phyloP scores from a whole-genome alignment of 1,140 invertebrate genomes.

The Coenobita brevimanus region DNA sequence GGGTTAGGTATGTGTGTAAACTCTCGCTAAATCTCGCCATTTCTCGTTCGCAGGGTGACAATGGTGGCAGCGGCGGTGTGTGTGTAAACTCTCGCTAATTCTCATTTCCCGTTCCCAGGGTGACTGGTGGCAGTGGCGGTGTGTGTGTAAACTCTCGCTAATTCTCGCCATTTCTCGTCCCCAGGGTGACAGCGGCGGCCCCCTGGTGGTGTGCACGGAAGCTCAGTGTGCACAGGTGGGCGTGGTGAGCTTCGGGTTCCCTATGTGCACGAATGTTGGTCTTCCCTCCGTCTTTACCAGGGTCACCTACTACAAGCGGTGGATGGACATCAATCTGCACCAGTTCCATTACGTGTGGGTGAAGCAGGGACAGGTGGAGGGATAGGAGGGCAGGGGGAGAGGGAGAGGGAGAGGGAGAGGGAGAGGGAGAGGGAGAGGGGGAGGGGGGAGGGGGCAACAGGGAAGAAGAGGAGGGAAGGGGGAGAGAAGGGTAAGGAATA shows the following conservation, averaged over 20 bases:
- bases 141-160: neutral
- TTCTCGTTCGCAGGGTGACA: neutral
- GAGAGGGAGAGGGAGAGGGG: neutral
- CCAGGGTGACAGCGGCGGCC: slow-evolving; percentile 56
- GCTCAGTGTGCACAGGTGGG: slow-evolving; percentile 74
- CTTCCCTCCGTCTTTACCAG: slow-evolving; percentile 86
- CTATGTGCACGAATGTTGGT: slow-evolving; percentile 79
- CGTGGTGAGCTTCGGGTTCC: slow-evolving; percentile 81
- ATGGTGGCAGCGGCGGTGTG: neutral
- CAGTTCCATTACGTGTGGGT: slow-evolving; percentile 6
- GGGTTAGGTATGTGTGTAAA: too few species aligned
- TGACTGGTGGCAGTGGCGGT: neutral
- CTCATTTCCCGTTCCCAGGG: neutral
- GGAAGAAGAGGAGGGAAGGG: too few species aligned
- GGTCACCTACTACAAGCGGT: slow-evolving; percentile 80
- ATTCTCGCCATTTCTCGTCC: neutral
- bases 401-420: too few species aligned
- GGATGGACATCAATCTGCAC: slow-evolving; percentile 77
- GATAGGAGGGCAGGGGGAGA: neutral
- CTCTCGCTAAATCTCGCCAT: too few species aligned
- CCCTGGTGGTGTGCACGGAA: slow-evolving; percentile 71
- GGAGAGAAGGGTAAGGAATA: neutral
- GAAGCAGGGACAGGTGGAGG: neutral
- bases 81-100: neutral
- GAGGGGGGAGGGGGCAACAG: too few species aligned